Base-by-base conservation (phyloP, 2,113 vertebrate genomes). In the Chloropsis cyanopogon region DNA sequence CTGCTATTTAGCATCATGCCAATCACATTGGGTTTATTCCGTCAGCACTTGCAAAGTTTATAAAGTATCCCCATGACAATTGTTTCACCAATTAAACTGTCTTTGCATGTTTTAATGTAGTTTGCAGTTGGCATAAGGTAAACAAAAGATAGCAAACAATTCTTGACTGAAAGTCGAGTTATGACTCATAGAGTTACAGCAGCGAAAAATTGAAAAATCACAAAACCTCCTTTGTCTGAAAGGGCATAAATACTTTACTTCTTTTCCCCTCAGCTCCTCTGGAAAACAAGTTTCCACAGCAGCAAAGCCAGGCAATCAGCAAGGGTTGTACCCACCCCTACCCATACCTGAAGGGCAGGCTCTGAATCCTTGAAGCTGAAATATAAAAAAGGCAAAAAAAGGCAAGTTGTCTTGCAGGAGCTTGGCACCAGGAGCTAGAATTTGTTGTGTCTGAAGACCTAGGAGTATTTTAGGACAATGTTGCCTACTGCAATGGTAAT, bases 401-500 rank as follows among this genome's bases (percentile, higher is more conserved):
- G 22, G 24, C 22, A 69, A 68, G 23, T n/a, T 81, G 35, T 44
- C 60, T 75, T 70, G 39, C 86, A 46, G 82, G 54, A 77, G 29
- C 19, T 85, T 59, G 63, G 63, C 63, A 35, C 68, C 2, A 2
- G 42, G 53, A 65, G 69, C 49, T 72, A 8, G 28, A 76, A 76
- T 46, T 23, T 29, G 52, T 72, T 84, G 47, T 66, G 52, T 81
- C 86, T 88, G 79, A 92, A 82, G 72, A 65, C 64, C 68, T n/a
- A 17, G 49, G 56, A 64, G 64, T 81, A 56, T 84, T 86, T 96
- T 66, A 92, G 85, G 78, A 72, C 72, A 81, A 52, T n/a, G 68
- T 69, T 90, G 79, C 64, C 46, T 75, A 64, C 84, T 90, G 90
- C 86, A 75, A 93, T 78, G 83, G 86, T 95, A 95, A 95, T 81